Evolutionary conservation across 2,888 invertebrate species (phyloP).

Genomic region (Laothoe populi): DNA sequence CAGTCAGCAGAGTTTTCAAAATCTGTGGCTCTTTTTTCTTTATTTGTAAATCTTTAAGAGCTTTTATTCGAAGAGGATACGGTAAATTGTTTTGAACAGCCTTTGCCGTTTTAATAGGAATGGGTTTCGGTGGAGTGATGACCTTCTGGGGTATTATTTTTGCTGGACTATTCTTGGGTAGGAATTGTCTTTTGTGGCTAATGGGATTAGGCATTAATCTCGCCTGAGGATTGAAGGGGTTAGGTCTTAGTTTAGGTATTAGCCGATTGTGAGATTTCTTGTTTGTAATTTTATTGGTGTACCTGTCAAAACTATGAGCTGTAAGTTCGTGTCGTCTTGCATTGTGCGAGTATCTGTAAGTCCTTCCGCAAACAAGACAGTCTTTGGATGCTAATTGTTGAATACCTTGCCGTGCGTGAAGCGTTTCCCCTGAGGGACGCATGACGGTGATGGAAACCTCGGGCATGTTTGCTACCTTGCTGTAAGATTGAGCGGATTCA

Average conservation of each 20-base stretch:
- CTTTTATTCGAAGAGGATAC: conserved; percentile 79
- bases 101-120: conserved; percentile 68
- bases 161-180: conserved; percentile 60
- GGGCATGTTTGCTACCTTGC: conserved; percentile 68
- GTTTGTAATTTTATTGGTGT: conserved; percentile 74
- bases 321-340: conserved; percentile 79
- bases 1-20: conserved; percentile 76
- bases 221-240: conserved; percentile 80
- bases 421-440: conserved; percentile 75
- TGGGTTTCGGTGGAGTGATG: conserved; percentile 67
- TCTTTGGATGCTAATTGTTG: conserved; percentile 81
- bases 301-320: conserved; percentile 78
- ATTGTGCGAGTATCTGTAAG: conserved; percentile 81
- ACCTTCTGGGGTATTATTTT: conserved; percentile 66
- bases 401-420: conserved; percentile 76
- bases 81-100: conserved; percentile 69
- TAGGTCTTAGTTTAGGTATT: conserved; percentile 77
- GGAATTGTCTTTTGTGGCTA: conserved; percentile 74
- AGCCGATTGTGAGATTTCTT: conserved; percentile 62
- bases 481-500: conserved; percentile 48
- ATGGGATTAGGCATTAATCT: conserved; percentile 80
- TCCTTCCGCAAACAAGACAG: conserved; percentile 78
- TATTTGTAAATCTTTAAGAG: conserved; percentile 80
- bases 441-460: conserved; percentile 80
- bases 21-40: conserved; percentile 81